Percentiles rank a stretch among this genome's conserved stretches.
phyloP scores from a whole-genome alignment of 2,113 vertebrate genomes.

The Parotia lawesii region DNA sequence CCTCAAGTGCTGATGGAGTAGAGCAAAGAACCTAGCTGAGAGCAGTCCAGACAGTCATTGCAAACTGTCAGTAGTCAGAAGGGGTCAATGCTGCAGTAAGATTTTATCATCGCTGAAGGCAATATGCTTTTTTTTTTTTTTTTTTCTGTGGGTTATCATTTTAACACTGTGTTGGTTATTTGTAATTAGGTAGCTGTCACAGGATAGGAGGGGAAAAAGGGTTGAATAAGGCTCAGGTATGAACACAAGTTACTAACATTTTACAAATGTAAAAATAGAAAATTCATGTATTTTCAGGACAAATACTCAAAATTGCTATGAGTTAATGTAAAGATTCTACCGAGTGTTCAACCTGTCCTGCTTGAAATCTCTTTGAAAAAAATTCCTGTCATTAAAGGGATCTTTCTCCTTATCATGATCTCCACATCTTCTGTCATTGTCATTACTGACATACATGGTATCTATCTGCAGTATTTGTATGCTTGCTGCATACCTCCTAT shows the following conservation, averaged over 20 bases:
- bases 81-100: not conserved
- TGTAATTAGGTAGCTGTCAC: not conserved
- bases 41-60: not conserved
- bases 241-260: not conserved
- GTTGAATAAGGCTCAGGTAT: not conserved
- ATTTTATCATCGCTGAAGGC: not conserved
- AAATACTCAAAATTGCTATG: not conserved
- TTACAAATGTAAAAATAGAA: not conserved
- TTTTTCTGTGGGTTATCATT: not conserved
- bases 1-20: not conserved
- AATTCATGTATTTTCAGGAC: not conserved
- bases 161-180: not conserved
- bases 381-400: not conserved
- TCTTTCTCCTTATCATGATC: not conserved
- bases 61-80: not conserved
- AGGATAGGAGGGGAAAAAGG: not conserved
- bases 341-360: not conserved
- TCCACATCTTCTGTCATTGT: not conserved
- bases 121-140: not conserved
- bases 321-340: not conserved
- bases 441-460: not conserved
- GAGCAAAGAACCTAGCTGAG: not conserved
- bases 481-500: not conserved
- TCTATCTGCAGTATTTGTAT: not conserved
- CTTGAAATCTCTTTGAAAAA: not conserved